Evolutionary conservation across 2,888 invertebrate genomes (phyloP).

Genomic region (Andricus quercusramuli): DNA sequence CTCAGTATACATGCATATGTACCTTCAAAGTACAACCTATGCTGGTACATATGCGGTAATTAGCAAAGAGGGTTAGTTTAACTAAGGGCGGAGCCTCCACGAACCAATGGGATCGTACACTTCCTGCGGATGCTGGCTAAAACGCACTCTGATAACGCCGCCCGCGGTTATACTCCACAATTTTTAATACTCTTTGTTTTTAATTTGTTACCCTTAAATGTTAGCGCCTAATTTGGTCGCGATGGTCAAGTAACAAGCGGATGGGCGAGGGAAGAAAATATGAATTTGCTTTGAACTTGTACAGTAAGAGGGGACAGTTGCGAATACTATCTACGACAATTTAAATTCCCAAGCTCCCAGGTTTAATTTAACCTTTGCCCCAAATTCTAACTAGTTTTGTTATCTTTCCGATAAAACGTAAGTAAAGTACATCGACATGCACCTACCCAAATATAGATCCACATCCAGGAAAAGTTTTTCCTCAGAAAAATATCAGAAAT

Average conservation of each 20-base stretch:
- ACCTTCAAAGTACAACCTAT: conserved; percentile 50
- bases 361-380: neutral
- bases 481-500: neutral
- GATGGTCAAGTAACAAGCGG: conserved; percentile 37
- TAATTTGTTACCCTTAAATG: neutral
- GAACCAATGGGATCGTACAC: conserved; percentile 63
- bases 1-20: conserved; percentile 42
- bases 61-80: conserved; percentile 74
- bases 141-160: conserved; percentile 52
- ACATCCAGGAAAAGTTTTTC: neutral
- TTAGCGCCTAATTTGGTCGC: neutral
- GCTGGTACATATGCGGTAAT: conserved; percentile 68
- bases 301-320: no score
- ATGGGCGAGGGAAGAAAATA: conserved; percentile 36
- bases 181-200: conserved; percentile 41
- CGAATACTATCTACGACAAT: no score
- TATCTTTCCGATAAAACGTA: neutral
- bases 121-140: conserved; percentile 51
- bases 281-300: conserved; percentile 15
- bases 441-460: neutral
- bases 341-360: neutral
- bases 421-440: neutral
- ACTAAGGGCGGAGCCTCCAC: conserved; percentile 71
- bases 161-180: conserved; percentile 44
- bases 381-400: neutral